Percentiles rank a stretch among this genome's conserved stretches.
Evolutionary conservation across 1,140 invertebrate species (phyloP).

Genomic region (Fopius arisanus): DNA sequence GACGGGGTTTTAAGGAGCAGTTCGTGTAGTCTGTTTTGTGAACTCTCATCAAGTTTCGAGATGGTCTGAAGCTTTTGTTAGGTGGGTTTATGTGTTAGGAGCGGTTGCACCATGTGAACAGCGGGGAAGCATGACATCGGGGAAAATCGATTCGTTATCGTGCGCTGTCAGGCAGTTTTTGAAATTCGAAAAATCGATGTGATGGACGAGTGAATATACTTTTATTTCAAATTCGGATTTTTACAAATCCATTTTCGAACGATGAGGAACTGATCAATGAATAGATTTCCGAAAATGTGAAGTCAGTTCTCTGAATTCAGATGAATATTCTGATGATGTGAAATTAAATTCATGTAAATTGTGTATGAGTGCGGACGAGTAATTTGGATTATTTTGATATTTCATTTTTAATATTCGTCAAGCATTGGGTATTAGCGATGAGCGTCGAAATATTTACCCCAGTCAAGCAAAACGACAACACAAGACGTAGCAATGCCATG

Average conservation of each 20-base stretch:
- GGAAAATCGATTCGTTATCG: neutral
- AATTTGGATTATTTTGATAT: neutral
- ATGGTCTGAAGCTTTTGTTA: neutral
- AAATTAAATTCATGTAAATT: no score
- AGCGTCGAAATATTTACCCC: slow-evolving; percentile 62
- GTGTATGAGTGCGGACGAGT: no score
- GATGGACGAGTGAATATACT: no score
- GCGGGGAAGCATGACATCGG: neutral
- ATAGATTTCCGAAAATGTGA: no score
- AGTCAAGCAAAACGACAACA: slow-evolving; percentile 63
- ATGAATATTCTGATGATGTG: no score
- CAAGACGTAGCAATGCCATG: slow-evolving; percentile 63
- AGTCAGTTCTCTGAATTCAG: no score
- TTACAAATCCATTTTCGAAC: no score
- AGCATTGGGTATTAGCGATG: slow-evolving; percentile 34
- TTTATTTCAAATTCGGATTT: no score
- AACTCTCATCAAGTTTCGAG: neutral
- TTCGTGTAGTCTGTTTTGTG: neutral
- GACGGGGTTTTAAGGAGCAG: no score
- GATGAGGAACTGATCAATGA: no score
- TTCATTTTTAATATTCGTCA: neutral
- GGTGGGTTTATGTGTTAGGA: neutral
- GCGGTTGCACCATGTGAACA: neutral
- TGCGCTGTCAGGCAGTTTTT: neutral
- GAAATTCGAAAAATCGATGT: no score